A percentile compares a stretch with the other conserved stretches of the same genome.
Conservation (phyloP, 2,113 vertebrate genomes). For the Corapipo altera region DNA sequence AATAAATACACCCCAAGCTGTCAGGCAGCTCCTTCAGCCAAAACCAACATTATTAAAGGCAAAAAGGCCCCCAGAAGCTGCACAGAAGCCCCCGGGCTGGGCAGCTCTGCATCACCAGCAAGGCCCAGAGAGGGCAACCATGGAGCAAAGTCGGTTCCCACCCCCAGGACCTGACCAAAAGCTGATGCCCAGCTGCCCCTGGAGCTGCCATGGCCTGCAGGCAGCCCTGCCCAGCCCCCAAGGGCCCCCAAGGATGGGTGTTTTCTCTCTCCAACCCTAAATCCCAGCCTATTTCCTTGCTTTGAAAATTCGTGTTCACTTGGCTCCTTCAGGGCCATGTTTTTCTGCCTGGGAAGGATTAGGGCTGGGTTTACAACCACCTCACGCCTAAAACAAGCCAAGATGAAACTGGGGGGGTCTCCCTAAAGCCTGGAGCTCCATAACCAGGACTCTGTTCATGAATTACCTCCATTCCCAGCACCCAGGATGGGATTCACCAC, state of each 20-base stretch:
- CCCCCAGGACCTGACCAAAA: neutral
- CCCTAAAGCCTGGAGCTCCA: neutral
- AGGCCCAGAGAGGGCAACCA: accelerated
- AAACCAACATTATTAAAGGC: neutral
- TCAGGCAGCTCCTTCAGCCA: neutral
- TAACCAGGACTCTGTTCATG: accelerated
- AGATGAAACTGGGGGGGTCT: neutral
- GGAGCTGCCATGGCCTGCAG: neutral
- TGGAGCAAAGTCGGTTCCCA: accelerated
- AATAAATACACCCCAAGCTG: neutral
- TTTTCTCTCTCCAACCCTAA: neutral
- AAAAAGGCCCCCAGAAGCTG: neutral
- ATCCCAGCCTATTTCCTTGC: neutral
- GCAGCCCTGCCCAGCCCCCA: neutral
- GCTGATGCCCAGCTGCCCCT: accelerated
- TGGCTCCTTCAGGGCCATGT: neutral
- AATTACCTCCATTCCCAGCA: accelerated
- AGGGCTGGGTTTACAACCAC: neutral
- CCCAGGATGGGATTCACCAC: accelerated
- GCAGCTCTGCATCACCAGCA: neutral
- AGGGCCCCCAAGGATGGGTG: accelerated
- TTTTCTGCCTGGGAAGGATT: neutral
- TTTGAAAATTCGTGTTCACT: neutral
- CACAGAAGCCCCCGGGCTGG: neutral
- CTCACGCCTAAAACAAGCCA: neutral